Conservation (phyloP, 2,113 vertebrate species). For the Ranitomeya variabilis region DNA sequence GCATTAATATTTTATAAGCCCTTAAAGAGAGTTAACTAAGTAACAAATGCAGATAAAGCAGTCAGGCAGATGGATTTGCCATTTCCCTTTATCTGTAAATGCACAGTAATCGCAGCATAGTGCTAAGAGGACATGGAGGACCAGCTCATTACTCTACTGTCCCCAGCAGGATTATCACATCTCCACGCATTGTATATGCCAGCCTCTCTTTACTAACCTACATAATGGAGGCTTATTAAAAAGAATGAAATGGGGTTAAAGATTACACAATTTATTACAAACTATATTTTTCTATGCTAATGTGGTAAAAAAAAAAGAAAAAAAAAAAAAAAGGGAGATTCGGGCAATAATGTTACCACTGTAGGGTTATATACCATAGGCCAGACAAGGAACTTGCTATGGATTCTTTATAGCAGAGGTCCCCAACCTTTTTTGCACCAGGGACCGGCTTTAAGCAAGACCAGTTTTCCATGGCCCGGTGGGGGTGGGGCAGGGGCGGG, state of each 20-base stretch:
- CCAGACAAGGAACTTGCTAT: too few species aligned
- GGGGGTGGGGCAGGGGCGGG: too few species aligned
- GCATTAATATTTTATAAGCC: slow-evolving; percentile 27
- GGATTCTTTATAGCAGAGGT: too few species aligned
- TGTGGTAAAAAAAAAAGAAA: background rate
- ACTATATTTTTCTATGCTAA: background rate
- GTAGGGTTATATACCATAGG: too few species aligned
- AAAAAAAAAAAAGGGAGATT: background rate
- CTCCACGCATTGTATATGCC: background rate
- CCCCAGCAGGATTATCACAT: background rate
- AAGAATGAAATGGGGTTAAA: too few species aligned
- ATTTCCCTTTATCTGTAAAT: background rate
- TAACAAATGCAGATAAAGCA: slow-evolving; percentile 28
- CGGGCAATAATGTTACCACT: too few species aligned
- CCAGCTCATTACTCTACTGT: background rate
- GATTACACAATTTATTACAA: background rate
- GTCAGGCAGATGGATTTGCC: background rate
- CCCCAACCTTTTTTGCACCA: too few species aligned
- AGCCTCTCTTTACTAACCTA: background rate
- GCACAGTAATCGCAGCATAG: background rate
- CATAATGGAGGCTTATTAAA: too few species aligned
- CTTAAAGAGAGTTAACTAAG: slow-evolving; percentile 35
- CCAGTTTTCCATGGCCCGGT: too few species aligned
- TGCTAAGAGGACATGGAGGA: background rate
- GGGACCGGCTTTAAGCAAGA: too few species aligned